Evolutionary conservation across 2,113 vertebrate genomes (phyloP).

Genomic region (Phasianus colchicus): DNA sequence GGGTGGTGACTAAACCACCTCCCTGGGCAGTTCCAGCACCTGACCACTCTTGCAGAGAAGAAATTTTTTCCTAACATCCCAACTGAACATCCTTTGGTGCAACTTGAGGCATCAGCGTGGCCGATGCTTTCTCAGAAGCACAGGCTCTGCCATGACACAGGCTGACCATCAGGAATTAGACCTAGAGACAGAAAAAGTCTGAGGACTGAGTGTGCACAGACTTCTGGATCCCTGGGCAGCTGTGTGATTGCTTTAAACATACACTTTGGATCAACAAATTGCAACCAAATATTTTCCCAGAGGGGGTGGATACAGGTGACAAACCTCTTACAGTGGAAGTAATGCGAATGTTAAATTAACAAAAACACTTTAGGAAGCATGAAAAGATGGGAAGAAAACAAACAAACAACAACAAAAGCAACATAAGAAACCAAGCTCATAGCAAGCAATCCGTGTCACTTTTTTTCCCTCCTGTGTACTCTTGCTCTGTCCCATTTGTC

Average conservation of each 20-base stretch:
- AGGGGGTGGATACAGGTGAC: slow-evolving; percentile 56
- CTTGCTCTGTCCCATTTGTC: slow-evolving; percentile 87
- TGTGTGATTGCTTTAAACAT: background rate
- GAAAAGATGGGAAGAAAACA: slow-evolving; percentile 57
- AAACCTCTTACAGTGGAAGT: slow-evolving; percentile 76
- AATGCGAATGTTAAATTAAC: slow-evolving; percentile 85
- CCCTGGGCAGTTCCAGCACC: no score
- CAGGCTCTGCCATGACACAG: background rate
- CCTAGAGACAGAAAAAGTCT: background rate
- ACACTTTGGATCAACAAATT: slow-evolving; percentile 10
- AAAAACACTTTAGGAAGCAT: slow-evolving; percentile 72
- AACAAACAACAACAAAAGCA: background rate
- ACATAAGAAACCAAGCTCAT: slow-evolving; percentile 58
- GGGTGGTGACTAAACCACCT: no score
- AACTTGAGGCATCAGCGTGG: background rate
- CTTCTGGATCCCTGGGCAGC: background rate
- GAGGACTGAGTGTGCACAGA: background rate
- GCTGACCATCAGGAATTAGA: background rate
- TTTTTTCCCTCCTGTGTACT: slow-evolving; percentile 80
- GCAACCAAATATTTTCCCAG: slow-evolving; percentile 13
- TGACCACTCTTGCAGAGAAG: no score
- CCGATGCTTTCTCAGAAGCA: background rate
- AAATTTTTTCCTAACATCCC: no score
- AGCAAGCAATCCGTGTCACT: slow-evolving; percentile 84
- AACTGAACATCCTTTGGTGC: no score